Conservation (phyloP, 2,797 vertebrate species). For the Champsocephalus esox region DNA sequence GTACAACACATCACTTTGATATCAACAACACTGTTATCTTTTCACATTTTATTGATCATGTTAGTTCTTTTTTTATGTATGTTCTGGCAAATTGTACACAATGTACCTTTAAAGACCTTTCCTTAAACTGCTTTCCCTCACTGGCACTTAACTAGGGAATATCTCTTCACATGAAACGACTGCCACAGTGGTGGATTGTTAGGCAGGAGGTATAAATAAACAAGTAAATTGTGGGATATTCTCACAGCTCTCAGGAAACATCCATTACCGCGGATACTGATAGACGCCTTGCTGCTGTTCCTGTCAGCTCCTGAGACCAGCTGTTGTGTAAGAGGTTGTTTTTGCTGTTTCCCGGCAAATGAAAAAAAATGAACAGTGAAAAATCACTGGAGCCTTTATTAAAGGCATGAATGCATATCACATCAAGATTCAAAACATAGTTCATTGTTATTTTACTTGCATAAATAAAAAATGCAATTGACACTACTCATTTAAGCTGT, state of each 20-base stretch:
- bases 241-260: conserved; percentile 42
- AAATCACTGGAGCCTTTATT: conserved; percentile 4
- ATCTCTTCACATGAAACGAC: conserved; percentile 17
- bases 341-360: conserved; percentile 25
- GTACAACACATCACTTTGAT: no score
- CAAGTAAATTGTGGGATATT: conserved; percentile 42
- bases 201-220: conserved; percentile 31
- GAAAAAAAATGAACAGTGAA: not conserved
- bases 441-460: no score
- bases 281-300: conserved; percentile 47
- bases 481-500: no score
- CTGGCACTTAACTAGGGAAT: conserved; percentile 9
- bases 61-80: no score
- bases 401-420: conserved; percentile 6
- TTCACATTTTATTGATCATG: no score
- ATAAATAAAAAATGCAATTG: no score
- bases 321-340: conserved; percentile 46
- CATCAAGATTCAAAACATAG: no score
- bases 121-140: conserved; percentile 18
- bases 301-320: conserved; percentile 34
- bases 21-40: no score
- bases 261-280: conserved; percentile 49
- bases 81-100: no score
- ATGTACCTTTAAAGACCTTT: conserved; percentile 3
- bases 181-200: conserved; percentile 32